A percentile compares a stretch with the other conserved stretches of the same genome.
These are phyloP conservation scores for Trinectes maculatus DNA, from an alignment of 2,113 vertebrate species.

Conservation along the genomic window DNA sequence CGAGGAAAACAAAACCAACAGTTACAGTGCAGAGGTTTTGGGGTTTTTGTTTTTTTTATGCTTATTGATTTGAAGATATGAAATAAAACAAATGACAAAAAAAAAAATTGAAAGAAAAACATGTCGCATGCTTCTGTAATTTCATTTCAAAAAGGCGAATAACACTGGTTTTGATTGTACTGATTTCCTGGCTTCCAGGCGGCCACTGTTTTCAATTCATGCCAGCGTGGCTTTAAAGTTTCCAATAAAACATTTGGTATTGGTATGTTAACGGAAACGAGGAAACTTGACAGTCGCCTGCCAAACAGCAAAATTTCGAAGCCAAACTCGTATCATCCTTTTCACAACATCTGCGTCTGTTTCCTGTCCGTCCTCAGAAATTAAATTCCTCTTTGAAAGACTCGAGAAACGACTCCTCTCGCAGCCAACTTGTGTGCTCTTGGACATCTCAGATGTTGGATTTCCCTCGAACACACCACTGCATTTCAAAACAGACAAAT, in stretches of 20 bases:
- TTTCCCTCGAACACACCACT: conserved; percentile 9
- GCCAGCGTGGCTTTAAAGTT: too few species aligned
- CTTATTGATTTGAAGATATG: conserved; percentile 31
- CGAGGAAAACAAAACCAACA: conserved; percentile 20
- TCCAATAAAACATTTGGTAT: conserved; percentile 30
- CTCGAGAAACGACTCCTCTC: conserved; percentile 17
- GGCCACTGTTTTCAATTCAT: conserved; percentile 37
- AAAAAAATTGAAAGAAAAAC: not conserved
- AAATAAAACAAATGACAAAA: conserved; percentile 22
- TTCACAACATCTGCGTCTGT: conserved; percentile 46
- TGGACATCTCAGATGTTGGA: not conserved
- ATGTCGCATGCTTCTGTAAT: too few species aligned
- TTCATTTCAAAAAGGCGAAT: conserved; percentile 1
- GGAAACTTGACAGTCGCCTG: conserved; percentile 7
- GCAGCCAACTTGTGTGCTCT: conserved; percentile 17
- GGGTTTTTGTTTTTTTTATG: not conserved
- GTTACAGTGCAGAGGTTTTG: conserved; percentile 11
- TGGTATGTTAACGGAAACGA: conserved; percentile 11
- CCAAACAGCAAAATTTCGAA: conserved; percentile 26
- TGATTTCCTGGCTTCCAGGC: conserved; percentile 31
- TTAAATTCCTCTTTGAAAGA: conserved; percentile 28
- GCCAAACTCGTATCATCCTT: conserved; percentile 16
- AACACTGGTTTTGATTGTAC: conserved; percentile 14
- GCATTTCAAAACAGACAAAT: conserved; percentile 24
- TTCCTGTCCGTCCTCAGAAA: conserved; percentile 37